These are phyloP conservation scores for Spodoptera exigua DNA, from an alignment of 2,888 invertebrate genomes.

Conservation along the genomic window DNA sequence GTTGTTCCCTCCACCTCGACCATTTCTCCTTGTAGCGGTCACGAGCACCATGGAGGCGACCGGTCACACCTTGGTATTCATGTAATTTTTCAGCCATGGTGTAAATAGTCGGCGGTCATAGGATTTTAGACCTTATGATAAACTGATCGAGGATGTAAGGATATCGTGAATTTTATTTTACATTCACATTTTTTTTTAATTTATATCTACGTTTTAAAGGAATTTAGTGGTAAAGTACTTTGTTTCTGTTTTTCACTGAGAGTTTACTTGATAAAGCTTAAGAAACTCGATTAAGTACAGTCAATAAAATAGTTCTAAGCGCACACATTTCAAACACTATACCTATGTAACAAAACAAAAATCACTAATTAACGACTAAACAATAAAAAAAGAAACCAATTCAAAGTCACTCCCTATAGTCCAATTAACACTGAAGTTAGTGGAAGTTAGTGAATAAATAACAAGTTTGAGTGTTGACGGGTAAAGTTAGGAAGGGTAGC, in stretches of 20 bases:
- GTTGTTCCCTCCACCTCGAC: conserved; percentile 90
- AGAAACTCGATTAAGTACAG: too few species aligned
- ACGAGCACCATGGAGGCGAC: conserved; percentile 91
- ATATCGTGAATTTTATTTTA: too few species aligned
- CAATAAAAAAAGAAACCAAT: background rate
- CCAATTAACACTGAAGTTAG: conserved; percentile 24
- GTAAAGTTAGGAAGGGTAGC: conserved; percentile 43
- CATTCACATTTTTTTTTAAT: too few species aligned
- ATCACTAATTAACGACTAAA: background rate
- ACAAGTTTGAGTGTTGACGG: conserved; percentile 38
- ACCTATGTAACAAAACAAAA: background rate
- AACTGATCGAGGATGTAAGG: too few species aligned
- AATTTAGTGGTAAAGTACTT: too few species aligned
- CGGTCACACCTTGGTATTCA: conserved; percentile 93
- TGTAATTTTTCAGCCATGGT: conserved; percentile 93
- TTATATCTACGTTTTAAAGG: too few species aligned
- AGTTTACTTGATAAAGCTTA: too few species aligned
- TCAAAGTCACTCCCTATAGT: conserved; percentile 20
- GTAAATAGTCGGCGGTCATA: conserved; percentile 9
- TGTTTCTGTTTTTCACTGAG: too few species aligned
- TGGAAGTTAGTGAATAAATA: conserved; percentile 37
- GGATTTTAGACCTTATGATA: background rate
- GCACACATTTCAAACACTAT: background rate
- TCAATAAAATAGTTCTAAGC: too few species aligned
- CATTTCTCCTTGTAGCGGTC: conserved; percentile 91